phyloP scores from a whole-genome alignment of 1,140 invertebrate genomes.

The Drosophila quadrilineata region DNA sequence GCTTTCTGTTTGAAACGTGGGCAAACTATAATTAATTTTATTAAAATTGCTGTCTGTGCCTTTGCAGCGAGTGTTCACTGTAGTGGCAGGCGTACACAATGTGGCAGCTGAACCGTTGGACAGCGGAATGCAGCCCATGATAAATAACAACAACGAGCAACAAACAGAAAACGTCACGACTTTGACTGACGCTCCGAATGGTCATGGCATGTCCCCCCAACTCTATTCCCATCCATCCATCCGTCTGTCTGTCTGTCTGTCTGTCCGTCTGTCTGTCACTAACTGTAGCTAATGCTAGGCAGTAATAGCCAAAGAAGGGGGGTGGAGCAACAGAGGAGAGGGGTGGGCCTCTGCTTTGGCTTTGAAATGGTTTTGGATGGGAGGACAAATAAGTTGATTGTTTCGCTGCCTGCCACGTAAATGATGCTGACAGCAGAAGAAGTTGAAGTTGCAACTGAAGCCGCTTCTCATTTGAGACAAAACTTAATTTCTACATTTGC shows the following conservation, averaged over 20 bases:
- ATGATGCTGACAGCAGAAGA: conserved; percentile 66
- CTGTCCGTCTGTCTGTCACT: not conserved
- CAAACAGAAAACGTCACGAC: no score
- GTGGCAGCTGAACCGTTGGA: conserved; percentile 1
- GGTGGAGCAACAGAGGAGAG: not conserved
- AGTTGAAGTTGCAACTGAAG: not conserved
- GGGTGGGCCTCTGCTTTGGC: conserved; percentile 21
- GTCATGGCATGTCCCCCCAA: conserved; percentile 1
- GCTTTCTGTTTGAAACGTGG: not conserved
- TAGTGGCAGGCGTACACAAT: conserved; percentile 1
- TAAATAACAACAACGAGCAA: no score
- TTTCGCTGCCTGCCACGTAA: conserved; percentile 61
- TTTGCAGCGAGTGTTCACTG: not conserved
- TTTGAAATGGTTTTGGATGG: conserved; percentile 57
- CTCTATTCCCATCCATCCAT: no score
- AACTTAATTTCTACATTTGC: conserved; percentile 80
- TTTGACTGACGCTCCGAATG: conserved; percentile 18
- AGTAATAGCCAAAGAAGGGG: not conserved
- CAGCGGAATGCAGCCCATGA: conserved; percentile 15
- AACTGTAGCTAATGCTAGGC: not conserved
- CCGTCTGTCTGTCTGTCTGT: conserved; percentile 3
- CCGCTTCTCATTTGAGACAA: conserved; percentile 30
- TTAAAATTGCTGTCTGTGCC: not conserved
- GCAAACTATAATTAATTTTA: not conserved
- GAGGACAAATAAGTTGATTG: conserved; percentile 74